Conservation (phyloP, 1,140 invertebrate species). For the Antheraea pernyi region DNA sequence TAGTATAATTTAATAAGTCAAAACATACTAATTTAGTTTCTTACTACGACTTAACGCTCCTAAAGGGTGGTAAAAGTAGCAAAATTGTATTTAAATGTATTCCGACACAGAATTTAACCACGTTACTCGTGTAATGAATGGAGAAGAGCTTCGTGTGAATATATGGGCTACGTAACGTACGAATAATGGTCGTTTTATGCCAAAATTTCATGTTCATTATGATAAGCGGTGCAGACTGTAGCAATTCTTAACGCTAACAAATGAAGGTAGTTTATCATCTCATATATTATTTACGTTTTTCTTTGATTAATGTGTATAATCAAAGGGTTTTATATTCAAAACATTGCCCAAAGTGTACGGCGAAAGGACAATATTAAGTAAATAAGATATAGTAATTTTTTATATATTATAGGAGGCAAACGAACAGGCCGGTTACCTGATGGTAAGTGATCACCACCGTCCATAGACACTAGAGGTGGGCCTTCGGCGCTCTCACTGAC, state of each 20-base stretch:
- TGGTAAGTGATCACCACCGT: too few relatives aligned
- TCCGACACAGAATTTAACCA: background rate
- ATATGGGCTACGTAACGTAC: background rate
- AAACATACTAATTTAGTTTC: background rate
- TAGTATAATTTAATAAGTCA: background rate
- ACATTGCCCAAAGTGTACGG: too few relatives aligned
- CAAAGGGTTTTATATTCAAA: too few relatives aligned
- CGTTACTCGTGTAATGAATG: background rate
- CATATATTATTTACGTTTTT: background rate
- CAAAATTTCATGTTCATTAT: background rate
- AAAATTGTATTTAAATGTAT: background rate
- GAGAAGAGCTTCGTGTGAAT: background rate
- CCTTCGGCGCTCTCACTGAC: too few relatives aligned
- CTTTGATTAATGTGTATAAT: background rate
- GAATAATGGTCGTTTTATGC: background rate
- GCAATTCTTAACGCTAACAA: background rate
- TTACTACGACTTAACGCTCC: background rate
- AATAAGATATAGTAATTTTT: too few relatives aligned
- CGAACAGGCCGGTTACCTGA: too few relatives aligned
- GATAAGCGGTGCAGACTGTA: background rate
- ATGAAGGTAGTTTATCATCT: background rate
- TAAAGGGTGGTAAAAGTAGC: background rate
- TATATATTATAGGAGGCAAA: too few relatives aligned
- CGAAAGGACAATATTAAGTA: too few relatives aligned
- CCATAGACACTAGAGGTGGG: too few relatives aligned